Evolutionary conservation across 2,888 invertebrate species (phyloP).

Genomic region (Tipula helvola): DNA sequence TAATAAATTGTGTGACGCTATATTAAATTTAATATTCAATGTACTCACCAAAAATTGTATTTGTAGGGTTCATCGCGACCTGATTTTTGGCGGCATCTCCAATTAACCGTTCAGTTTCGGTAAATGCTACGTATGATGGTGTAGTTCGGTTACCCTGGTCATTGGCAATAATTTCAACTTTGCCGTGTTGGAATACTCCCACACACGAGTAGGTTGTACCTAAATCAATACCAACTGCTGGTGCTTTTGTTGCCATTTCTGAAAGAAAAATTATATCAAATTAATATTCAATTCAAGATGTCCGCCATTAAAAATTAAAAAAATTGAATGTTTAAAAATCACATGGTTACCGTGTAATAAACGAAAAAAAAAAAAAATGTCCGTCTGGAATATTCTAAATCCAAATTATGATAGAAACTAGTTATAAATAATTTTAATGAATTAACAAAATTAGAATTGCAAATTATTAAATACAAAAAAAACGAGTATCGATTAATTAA

Average conservation of each 20-base stretch:
- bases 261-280: conserved; percentile 9
- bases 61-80: conserved; percentile 78
- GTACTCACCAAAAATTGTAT: conserved; percentile 56
- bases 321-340: background rate
- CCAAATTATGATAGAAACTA: background rate
- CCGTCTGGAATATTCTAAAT: background rate
- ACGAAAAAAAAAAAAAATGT: background rate
- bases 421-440: background rate
- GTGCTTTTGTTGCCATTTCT: conserved; percentile 43
- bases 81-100: conserved; percentile 78
- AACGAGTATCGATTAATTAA: background rate
- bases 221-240: conserved; percentile 90
- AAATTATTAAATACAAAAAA: background rate
- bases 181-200: conserved; percentile 85
- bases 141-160: conserved; percentile 85
- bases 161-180: conserved; percentile 82
- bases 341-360: background rate
- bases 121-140: conserved; percentile 64
- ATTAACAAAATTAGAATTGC: background rate
- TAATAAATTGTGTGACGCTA: background rate
- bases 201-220: conserved; percentile 94
- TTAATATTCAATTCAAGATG: background rate
- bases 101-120: conserved; percentile 70
- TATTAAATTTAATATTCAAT: background rate
- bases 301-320: background rate